Base-by-base conservation (phyloP, 2,797 vertebrate species). In the Xenops minutus region DNA sequence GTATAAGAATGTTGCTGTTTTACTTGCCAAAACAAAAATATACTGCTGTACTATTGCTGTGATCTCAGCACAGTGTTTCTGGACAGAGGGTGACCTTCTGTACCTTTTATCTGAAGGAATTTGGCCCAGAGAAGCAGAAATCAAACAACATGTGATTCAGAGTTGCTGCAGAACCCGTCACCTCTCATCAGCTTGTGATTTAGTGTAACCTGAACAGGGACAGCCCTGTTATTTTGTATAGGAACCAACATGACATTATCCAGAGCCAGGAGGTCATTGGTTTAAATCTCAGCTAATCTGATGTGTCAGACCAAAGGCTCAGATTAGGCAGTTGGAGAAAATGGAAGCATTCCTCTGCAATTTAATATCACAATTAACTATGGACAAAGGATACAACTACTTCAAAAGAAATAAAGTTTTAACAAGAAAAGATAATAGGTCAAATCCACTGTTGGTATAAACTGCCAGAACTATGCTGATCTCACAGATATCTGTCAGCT, bases 241-340 rank as follows among this genome's bases (percentile, higher is more conserved):
- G 92, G 87, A 96, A 95, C 90, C 95, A 96, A 97, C 85, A 96
- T 92, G 97, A 97, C 95, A 97, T 93, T 96, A 97, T 93, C 89
- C 92, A 97, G 93, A 98, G 88, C 76, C 92, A 96, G 95, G 89
- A 96, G 94, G 94, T 97, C 96, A 95, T 88, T 97, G 97, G 93
- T 95, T 96, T 96, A 96, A 97, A 97, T 97, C 96, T 93, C 92
- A 84, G 14, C 94, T 98, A 97, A 98, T 97, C 95, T 93, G 91
- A 97, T 92, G 84, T 97, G 96, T 98, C 97, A 98, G 93, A 97
- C 90, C 86, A 96, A 97, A 97, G 92, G 77, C 95, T 97, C 95
- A 92, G 90, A 98, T 98, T 96, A 96, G 94, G 91, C 78, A 92
- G 44, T 59, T 51, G 89, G 80, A 85, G 88, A 91, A 96, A 97